Evolutionary conservation across 2,888 invertebrate species (phyloP).

Genomic region (Dynastes hyllus): DNA sequence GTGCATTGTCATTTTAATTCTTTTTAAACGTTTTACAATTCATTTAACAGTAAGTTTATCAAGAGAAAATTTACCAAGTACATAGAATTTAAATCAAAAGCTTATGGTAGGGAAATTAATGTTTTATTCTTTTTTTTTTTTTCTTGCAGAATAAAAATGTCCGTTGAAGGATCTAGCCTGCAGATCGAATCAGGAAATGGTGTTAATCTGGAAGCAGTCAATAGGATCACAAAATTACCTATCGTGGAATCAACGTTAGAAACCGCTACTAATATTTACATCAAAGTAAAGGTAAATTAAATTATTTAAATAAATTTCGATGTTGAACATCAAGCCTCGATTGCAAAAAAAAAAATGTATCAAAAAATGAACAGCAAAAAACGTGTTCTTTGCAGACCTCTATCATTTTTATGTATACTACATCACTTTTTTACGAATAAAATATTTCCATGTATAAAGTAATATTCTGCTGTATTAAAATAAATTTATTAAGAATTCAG

Average conservation of each 20-base stretch:
- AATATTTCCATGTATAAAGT: no score
- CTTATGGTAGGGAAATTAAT: neutral
- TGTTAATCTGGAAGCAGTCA: constrained; percentile 73
- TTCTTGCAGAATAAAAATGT: constrained; percentile 57
- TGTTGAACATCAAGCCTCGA: neutral
- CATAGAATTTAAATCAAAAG: neutral
- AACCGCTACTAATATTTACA: constrained; percentile 75
- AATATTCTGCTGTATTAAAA: no score
- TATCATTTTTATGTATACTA: neutral
- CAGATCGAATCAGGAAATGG: constrained; percentile 38
- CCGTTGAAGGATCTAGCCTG: constrained; percentile 51
- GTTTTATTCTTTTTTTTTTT: constrained; percentile 3
- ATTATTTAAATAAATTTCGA: neutral
- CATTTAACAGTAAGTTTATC: neutral
- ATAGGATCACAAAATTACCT: constrained; percentile 74
- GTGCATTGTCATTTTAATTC: neutral
- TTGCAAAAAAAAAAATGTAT: no score
- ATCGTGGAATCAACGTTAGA: constrained; percentile 75
- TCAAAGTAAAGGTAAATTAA: constrained; percentile 74
- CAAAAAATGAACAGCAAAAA: neutral
- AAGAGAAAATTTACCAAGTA: neutral
- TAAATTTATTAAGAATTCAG: no score
- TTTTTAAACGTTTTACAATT: neutral
- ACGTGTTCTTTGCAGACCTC: neutral
- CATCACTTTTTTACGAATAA: no score